Evolutionary conservation across 2,113 vertebrate genomes (phyloP).

Genomic region (Micromys minutus): DNA sequence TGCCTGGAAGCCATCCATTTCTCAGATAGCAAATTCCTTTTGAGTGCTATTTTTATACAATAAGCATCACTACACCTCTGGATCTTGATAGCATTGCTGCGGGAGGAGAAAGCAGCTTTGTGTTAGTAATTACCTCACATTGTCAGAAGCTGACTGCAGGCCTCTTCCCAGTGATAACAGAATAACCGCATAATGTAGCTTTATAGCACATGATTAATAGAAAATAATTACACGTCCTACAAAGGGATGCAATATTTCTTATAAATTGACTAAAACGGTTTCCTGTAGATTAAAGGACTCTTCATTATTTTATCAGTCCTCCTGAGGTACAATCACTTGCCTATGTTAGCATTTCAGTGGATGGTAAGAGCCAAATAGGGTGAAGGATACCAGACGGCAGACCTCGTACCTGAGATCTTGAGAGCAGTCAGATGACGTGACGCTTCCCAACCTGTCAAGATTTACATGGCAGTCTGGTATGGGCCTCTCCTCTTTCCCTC

Average conservation of each 20-base stretch:
- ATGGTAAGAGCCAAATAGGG: conserved; percentile 79
- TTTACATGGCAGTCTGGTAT: conserved; percentile 48
- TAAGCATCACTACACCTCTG: conserved; percentile 85
- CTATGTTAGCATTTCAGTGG: conserved; percentile 81
- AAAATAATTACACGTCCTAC: conserved; percentile 91
- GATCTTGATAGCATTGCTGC: conserved; percentile 86
- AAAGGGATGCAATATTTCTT: conserved; percentile 92
- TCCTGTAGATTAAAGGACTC: conserved; percentile 91
- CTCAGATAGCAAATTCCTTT: conserved; percentile 85
- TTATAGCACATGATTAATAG: conserved; percentile 92
- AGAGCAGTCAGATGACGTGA: conserved; percentile 50
- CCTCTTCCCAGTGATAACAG: conserved; percentile 90
- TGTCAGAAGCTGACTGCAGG: conserved; percentile 90
- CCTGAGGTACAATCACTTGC: conserved; percentile 86
- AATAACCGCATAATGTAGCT: conserved; percentile 90
- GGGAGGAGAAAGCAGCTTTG: conserved; percentile 88
- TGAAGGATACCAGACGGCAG: conserved; percentile 86
- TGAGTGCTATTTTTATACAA: conserved; percentile 85
- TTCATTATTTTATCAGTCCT: conserved; percentile 91
- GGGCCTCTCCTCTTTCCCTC: neutral
- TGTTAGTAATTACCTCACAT: conserved; percentile 91
- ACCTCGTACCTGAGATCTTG: conserved; percentile 77
- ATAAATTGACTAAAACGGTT: conserved; percentile 91
- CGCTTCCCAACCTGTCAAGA: conserved; percentile 63
- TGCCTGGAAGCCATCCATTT: conserved; percentile 86